Evolutionary conservation across 2,797 vertebrate species (phyloP).

Genomic region (Brotogeris chrysoptera): DNA sequence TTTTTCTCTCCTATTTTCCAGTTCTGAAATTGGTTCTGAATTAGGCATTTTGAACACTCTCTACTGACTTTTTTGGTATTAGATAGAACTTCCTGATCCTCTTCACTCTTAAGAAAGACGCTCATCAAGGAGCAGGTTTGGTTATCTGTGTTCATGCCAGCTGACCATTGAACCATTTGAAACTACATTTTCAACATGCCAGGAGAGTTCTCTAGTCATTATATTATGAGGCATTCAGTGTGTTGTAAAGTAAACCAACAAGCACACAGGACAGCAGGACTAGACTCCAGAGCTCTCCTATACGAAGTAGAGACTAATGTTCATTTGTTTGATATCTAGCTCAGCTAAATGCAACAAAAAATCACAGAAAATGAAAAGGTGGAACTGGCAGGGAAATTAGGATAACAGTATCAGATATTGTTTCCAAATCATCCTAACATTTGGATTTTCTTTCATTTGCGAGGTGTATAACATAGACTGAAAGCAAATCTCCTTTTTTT

Average conservation of each 20-base stretch:
- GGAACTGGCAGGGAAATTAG: not conserved
- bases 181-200: not conserved
- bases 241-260: not conserved
- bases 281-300: not conserved
- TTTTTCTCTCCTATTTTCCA: not conserved
- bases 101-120: not conserved
- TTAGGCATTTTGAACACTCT: not conserved
- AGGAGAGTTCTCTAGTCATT: not conserved
- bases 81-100: not conserved
- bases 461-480: not conserved
- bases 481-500: not conserved
- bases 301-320: not conserved
- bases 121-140: not conserved
- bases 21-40: not conserved
- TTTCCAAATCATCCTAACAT: not conserved
- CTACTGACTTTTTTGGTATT: not conserved
- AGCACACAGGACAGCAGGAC: not conserved
- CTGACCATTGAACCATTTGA: not conserved
- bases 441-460: not conserved
- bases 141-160: not conserved
- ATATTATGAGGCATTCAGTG: not conserved
- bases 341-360: not conserved
- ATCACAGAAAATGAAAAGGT: not conserved
- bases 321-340: not conserved
- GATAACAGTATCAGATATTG: not conserved